Conservation (phyloP, 2,113 vertebrate genomes). For the Rhinopithecus roxellana region DNA sequence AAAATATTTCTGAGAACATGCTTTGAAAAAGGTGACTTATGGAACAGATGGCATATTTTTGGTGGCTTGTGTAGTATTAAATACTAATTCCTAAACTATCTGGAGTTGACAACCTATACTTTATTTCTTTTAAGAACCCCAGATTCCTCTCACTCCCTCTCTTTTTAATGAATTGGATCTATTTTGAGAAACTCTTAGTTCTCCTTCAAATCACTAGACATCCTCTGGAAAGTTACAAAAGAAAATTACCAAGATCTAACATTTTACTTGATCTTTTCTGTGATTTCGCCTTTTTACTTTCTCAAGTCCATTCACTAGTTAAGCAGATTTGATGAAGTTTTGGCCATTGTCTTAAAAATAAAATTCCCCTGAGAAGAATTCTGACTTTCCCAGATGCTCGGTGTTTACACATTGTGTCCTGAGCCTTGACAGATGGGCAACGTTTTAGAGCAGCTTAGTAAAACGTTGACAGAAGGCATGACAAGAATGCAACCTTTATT, state of each 20-base stretch:
- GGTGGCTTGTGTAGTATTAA: background rate
- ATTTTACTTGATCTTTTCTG: background rate
- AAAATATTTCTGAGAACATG: background rate
- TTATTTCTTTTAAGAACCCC: background rate
- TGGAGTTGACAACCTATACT: background rate
- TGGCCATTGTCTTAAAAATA: background rate
- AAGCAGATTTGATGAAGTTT: background rate
- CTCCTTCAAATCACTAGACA: background rate
- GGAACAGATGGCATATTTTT: background rate
- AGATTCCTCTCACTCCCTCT: background rate
- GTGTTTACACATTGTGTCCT: background rate
- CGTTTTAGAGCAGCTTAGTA: background rate
- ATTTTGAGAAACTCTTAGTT: conserved; percentile 1
- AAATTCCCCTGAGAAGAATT: conserved; percentile 11
- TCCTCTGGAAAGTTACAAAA: background rate
- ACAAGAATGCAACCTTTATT: conserved; percentile 20
- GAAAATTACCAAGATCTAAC: background rate
- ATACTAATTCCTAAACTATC: background rate
- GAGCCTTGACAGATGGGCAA: background rate
- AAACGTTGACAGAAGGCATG: background rate
- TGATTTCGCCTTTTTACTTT: background rate
- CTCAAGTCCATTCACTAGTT: background rate
- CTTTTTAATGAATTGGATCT: background rate
- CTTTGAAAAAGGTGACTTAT: background rate
- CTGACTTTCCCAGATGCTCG: conserved; percentile 2